Conservation (phyloP, 2,797 vertebrate genomes). For the Heterohyrax brucei region DNA sequence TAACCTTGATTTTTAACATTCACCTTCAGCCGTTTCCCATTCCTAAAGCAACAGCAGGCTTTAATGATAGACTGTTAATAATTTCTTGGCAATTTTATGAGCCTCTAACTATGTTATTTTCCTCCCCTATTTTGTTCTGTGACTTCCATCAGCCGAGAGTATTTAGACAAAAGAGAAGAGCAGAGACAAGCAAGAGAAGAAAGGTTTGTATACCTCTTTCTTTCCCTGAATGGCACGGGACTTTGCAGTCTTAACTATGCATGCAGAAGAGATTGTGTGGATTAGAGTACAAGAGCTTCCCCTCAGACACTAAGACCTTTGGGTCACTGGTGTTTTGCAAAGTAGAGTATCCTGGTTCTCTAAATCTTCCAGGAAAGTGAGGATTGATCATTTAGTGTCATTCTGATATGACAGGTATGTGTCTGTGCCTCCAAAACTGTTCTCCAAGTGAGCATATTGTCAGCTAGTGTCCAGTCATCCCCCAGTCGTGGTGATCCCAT, state of each 20-base stretch:
- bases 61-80: slow-evolving; percentile 24
- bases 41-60: not conserved
- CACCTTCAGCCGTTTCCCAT: not conserved
- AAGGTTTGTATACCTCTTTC: slow-evolving; percentile 92
- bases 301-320: not conserved
- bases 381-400: not conserved
- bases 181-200: slow-evolving; percentile 96
- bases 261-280: slow-evolving; percentile 63
- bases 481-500: not conserved
- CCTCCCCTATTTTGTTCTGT: slow-evolving; percentile 79
- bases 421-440: slow-evolving; percentile 11
- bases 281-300: slow-evolving; percentile 31
- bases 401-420: not conserved
- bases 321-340: not conserved
- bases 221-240: not conserved
- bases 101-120: slow-evolving; percentile 69
- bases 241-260: slow-evolving; percentile 80
- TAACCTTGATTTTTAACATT: slow-evolving; percentile 35
- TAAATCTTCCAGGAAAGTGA: slow-evolving; percentile 12
- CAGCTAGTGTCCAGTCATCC: not conserved
- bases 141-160: slow-evolving; percentile 93
- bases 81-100: slow-evolving; percentile 68
- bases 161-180: slow-evolving; percentile 96
- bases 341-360: not conserved
- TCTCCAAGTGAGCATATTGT: not conserved